Percentiles rank a stretch among this genome's conserved stretches.
These are phyloP conservation scores for Catocala sponsa DNA, from an alignment of 2,888 invertebrate species.

Conservation along the genomic window DNA sequence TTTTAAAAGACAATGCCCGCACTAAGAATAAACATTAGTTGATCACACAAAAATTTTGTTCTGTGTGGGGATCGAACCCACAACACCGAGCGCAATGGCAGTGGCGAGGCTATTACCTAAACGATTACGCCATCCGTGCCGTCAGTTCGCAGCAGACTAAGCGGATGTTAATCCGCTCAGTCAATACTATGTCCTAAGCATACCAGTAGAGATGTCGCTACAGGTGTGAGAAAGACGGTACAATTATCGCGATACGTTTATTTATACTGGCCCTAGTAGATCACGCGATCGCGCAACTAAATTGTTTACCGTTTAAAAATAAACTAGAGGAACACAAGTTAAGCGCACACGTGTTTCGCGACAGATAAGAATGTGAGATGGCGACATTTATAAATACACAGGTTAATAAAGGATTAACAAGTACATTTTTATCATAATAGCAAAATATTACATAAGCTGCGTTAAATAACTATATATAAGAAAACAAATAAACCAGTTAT, in stretches of 20 bases:
- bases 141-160: not conserved
- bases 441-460: too few species aligned
- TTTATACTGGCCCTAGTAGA: conserved; percentile 25
- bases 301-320: conserved; percentile 47
- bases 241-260: conserved; percentile 21
- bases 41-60: too few species aligned
- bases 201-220: not conserved
- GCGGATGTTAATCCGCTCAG: not conserved
- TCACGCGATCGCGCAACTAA: conserved; percentile 40
- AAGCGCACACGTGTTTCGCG: conserved; percentile 37
- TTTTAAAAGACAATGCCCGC: too few species aligned
- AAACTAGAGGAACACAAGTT: conserved; percentile 32
- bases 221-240: conserved; percentile 2
- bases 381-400: conserved; percentile 11
- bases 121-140: too few species aligned
- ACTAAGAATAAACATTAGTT: too few species aligned
- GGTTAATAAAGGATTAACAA: too few species aligned
- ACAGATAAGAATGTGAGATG: conserved; percentile 25
- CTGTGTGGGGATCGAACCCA: too few species aligned
- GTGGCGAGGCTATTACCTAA: too few species aligned
- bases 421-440: too few species aligned
- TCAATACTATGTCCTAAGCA: not conserved
- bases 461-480: too few species aligned
- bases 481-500: too few species aligned
- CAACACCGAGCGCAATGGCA: too few species aligned